Conservation (phyloP, 2,113 vertebrate genomes). For the Aramus guarauna region DNA sequence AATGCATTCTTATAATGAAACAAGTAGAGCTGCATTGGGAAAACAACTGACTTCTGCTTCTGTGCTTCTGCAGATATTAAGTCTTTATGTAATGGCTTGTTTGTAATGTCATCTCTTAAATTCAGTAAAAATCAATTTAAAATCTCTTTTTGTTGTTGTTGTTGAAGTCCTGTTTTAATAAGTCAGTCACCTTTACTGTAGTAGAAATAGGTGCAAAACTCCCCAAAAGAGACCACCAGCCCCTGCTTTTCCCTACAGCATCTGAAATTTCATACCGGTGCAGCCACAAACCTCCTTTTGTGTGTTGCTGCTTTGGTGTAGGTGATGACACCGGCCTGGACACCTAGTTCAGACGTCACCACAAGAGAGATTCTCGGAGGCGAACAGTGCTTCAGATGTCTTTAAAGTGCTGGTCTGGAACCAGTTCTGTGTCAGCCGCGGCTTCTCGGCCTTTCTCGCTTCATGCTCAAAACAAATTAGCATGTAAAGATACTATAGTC, state of each 20-base stretch:
- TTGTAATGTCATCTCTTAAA: not conserved
- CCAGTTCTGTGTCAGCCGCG: not conserved
- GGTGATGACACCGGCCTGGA: not conserved
- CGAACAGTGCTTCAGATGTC: not conserved
- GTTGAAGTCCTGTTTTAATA: not conserved
- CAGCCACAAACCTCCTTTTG: not conserved
- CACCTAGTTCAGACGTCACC: not conserved
- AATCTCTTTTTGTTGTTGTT: not conserved
- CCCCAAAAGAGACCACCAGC: rapidly evolving
- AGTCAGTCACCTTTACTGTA: rapidly evolving
- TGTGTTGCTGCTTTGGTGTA: rapidly evolving
- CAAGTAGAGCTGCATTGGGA: not conserved
- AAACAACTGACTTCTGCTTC: not conserved
- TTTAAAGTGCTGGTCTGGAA: not conserved
- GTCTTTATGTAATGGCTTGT: not conserved
- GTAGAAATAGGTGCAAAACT: not conserved
- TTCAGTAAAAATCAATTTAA: slow-evolving; percentile 1
- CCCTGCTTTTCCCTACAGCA: rapidly evolving
- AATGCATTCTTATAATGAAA: slow-evolving; percentile 34
- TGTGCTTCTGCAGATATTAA: not conserved
- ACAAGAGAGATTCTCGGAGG: not conserved
- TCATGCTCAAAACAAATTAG: not conserved
- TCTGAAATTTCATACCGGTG: too few species aligned
- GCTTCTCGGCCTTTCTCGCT: rapidly evolving
- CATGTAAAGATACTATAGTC: rapidly evolving